These are phyloP conservation scores for Clepsis dumicolana DNA, from an alignment of 2,888 invertebrate genomes.

Conservation along the genomic window DNA sequence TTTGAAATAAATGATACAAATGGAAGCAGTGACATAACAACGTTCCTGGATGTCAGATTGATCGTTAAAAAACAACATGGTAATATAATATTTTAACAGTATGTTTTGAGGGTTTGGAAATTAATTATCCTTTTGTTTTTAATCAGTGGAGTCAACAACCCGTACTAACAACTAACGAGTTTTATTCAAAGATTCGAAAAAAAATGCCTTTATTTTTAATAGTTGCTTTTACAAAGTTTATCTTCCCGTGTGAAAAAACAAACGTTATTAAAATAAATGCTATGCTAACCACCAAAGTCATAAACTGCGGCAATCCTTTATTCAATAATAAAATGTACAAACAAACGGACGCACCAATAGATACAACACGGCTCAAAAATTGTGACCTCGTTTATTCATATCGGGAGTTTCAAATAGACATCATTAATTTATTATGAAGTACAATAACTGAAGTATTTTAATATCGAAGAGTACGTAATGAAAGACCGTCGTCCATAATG, in stretches of 20 bases:
- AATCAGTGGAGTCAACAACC: no score
- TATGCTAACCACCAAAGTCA: neutral
- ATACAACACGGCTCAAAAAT: neutral
- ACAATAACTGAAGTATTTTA: no score
- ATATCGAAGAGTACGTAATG: no score
- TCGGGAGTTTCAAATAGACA: neutral
- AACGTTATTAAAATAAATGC: no score
- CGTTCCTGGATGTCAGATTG: slow-evolving; percentile 19
- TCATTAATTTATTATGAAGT: no score
- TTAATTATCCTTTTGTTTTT: neutral
- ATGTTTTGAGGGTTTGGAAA: neutral
- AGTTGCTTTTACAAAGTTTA: no score
- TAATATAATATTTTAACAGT: neutral
- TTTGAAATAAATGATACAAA: neutral
- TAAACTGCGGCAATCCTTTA: neutral
- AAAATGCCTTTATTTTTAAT: no score
- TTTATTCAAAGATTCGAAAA: no score
- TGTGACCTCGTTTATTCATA: neutral
- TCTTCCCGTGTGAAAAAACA: no score
- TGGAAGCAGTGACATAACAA: slow-evolving; percentile 2
- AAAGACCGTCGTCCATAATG: no score
- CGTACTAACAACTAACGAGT: no score
- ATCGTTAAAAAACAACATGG: neutral
- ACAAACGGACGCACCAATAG: neutral
- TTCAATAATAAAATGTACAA: neutral